Evolutionary conservation across 2,888 invertebrate genomes (phyloP), one percentile per base, ranked within the genome.

Genomic region (Eugnorisma glareosa): DNA sequence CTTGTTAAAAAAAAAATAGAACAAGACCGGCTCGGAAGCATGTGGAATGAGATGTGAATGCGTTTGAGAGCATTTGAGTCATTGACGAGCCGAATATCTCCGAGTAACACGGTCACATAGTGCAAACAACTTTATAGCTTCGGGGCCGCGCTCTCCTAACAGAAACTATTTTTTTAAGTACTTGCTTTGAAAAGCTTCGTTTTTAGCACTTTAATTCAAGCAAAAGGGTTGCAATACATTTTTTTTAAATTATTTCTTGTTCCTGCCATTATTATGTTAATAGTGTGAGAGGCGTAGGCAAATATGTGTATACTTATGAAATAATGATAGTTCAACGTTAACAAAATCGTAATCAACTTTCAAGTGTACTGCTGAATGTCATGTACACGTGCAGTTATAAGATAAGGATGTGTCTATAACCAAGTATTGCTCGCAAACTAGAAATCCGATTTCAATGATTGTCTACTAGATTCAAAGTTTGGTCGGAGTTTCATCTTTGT

Each of bases 71-170:
- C 71, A 85, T 83, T 86, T 77, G 82, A 79, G 71, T 84, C 83
- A 86, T 81, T 88, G 82, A 84, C 88, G 90, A 86, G 87, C 87
- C 86, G 85, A 76, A 88, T 81, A 75, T 71, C 57, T 81, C 40
- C 21, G 28, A 51, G 71, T 83, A 86, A 86, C 81, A 81, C 86
- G 89, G 89, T 89, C 81, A 89, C 40, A 75, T 73, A 86, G 86
- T 81, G 88, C 90, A 91, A 92, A 88, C 89, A 92, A 89, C 64
- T 40, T 64, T 28, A 64, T 88, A 88, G 82, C 90, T 91, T 91
- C 64, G 88, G 82, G 92, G 90, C 76, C 91, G 73, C 64, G 79
- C 28, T 45, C 67, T 77, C 40, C 61, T 74, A 61, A 66, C 28
- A 73, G 63, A 54, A 75, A 63, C 61, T 79, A 79, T 70, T 73